Conservation (phyloP, 2,113 vertebrate species). For the Psammodynastes pulverulentus region DNA sequence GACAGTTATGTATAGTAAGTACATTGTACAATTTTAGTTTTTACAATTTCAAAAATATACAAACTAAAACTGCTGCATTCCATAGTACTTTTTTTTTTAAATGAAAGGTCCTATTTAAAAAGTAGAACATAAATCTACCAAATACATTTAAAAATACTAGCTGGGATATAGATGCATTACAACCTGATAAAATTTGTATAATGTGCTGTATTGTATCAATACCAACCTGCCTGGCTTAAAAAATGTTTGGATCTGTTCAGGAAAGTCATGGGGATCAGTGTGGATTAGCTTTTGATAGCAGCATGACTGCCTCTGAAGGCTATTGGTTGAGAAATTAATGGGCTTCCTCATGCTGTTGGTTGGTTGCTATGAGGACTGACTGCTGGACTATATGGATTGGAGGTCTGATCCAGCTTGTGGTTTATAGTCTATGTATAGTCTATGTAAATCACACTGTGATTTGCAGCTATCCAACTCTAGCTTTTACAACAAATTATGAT, state of each 20-base stretch:
- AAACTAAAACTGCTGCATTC: neutral
- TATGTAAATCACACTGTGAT: too few relatives aligned
- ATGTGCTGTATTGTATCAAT: neutral
- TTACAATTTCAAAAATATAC: neutral
- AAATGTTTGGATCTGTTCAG: neutral
- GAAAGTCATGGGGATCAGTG: neutral
- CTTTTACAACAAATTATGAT: neutral
- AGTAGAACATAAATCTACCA: neutral
- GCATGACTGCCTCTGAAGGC: neutral
- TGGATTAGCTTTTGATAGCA: neutral
- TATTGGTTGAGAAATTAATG: neutral
- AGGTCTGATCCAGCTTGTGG: neutral
- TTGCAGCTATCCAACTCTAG: neutral
- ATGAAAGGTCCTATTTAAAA: neutral
- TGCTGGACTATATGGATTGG: neutral
- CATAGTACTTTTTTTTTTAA: neutral
- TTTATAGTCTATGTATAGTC: neutral
- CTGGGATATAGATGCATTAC: neutral
- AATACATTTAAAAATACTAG: neutral
- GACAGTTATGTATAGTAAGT: neutral
- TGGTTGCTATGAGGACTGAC: neutral
- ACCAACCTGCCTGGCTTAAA: neutral
- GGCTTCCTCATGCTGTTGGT: neutral
- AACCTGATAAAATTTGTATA: neutral
- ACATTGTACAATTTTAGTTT: neutral